A percentile compares a stretch with the other conserved stretches of the same genome.
Evolutionary conservation across 2,797 vertebrate species (phyloP).

Genomic region (Moxostoma hubbsi): DNA sequence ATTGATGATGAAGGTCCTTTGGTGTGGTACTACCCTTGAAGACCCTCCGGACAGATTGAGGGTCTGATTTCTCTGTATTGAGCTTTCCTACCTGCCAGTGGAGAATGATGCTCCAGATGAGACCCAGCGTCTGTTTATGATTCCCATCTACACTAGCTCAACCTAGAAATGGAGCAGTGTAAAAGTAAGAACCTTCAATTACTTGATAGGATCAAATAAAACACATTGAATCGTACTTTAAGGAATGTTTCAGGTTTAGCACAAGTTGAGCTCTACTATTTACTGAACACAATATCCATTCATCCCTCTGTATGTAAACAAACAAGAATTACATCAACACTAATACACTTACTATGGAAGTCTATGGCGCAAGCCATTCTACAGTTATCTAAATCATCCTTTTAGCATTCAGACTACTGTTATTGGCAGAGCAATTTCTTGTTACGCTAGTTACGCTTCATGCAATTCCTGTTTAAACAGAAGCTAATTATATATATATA

Average conservation of each 20-base stretch:
- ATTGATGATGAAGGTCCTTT: conserved; percentile 27
- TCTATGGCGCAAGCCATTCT: too few relatives aligned
- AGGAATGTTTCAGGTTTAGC: not conserved
- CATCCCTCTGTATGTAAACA: too few relatives aligned
- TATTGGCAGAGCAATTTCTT: too few relatives aligned
- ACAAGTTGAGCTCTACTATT: not conserved
- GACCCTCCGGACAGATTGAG: conserved; percentile 32
- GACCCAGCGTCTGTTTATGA: conserved; percentile 96
- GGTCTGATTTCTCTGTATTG: conserved; percentile 22
- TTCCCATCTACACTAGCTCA: conserved; percentile 99
- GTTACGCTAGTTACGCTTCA: too few relatives aligned
- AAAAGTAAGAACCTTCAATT: not conserved
- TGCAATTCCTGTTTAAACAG: too few relatives aligned
- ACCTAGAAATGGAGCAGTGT: conserved; percentile 75
- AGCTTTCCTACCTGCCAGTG: conserved; percentile 92
- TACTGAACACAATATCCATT: too few relatives aligned
- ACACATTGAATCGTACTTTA: not conserved
- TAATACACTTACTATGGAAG: too few relatives aligned
- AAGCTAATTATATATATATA: too few relatives aligned
- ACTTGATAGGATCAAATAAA: not conserved
- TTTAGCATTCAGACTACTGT: too few relatives aligned
- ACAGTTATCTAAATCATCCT: too few relatives aligned
- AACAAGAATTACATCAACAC: too few relatives aligned
- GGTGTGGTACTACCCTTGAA: conserved; percentile 14
- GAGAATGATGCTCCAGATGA: conserved; percentile 99